phyloP scores from a whole-genome alignment of 1,140 invertebrate species.

The Reticulitermes speratus region DNA sequence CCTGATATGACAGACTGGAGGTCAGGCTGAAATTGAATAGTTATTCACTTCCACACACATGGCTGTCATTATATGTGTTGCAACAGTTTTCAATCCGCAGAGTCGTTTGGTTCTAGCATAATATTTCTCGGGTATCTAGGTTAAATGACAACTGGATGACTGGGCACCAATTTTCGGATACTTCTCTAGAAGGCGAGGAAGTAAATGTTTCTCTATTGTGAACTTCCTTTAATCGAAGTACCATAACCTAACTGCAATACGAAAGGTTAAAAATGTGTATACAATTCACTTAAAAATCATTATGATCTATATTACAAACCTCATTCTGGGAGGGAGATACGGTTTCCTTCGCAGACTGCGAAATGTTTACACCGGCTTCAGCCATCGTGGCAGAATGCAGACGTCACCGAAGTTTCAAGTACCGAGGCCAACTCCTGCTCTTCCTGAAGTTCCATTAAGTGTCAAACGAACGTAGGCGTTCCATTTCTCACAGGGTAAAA shows the following conservation, averaged over 20 bases:
- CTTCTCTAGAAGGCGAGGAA: background rate
- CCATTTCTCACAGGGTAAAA: background rate
- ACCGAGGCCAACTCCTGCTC: background rate
- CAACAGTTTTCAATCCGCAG: too few relatives aligned
- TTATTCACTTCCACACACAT: too few relatives aligned
- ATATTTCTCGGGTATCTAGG: too few relatives aligned
- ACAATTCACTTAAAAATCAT: too few relatives aligned
- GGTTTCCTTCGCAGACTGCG: background rate
- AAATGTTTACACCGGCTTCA: conserved; percentile 32
- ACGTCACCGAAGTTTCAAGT: background rate
- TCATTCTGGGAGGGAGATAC: background rate
- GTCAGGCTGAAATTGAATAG: conserved; percentile 18
- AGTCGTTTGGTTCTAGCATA: too few relatives aligned
- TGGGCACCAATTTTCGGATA: too few relatives aligned
- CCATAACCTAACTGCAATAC: too few relatives aligned
- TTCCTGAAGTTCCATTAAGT: background rate
- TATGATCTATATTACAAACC: background rate
- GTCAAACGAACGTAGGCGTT: background rate
- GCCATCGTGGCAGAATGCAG: conserved; percentile 33
- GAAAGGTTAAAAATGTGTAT: too few relatives aligned
- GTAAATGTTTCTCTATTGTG: background rate
- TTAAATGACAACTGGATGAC: too few relatives aligned
- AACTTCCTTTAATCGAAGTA: background rate
- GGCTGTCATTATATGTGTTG: too few relatives aligned
- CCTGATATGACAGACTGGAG: conserved; percentile 46